Conservation (phyloP, 2,888 invertebrate species). For the Xiphydria camelus region DNA sequence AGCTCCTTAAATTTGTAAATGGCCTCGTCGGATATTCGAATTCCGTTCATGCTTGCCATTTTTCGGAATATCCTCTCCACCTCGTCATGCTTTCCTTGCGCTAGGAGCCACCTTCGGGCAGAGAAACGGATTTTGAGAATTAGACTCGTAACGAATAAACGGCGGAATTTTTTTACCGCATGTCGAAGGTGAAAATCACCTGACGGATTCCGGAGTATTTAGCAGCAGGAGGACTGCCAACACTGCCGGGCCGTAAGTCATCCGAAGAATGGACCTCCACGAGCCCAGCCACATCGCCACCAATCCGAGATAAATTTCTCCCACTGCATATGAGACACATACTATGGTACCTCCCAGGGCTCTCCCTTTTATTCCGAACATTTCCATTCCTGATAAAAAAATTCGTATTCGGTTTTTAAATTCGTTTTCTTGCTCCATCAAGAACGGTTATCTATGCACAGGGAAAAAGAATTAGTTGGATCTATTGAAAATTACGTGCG, state of each 20-base stretch:
- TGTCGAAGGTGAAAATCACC: constrained; percentile 31
- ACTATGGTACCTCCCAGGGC: constrained; percentile 73
- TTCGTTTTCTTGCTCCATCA: no score
- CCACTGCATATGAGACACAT: constrained; percentile 72
- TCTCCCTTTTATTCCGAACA: constrained; percentile 74
- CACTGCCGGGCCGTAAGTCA: constrained; percentile 70
- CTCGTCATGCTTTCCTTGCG: constrained; percentile 62
- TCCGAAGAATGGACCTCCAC: constrained; percentile 71
- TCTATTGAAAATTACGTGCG: no score
- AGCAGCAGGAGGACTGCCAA: constrained; percentile 70
- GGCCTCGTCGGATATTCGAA: constrained; percentile 61
- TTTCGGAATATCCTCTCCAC: constrained; percentile 65
- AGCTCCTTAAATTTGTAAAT: constrained; percentile 55
- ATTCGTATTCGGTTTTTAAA: no score
- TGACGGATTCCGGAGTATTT: constrained; percentile 72
- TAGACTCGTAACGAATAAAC: no score
- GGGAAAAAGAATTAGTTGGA: no score
- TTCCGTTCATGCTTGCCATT: constrained; percentile 68
- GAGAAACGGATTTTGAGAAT: no score
- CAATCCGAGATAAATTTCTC: constrained; percentile 69
- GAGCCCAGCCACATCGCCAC: constrained; percentile 69
- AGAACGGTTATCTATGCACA: no score
- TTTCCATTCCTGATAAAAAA: constrained; percentile 68
- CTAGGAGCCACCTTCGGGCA: constrained; percentile 79
- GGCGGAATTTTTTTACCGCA: no score